Evolutionary conservation across 2,113 vertebrate genomes (phyloP).

Genomic region (Paraplagusia blochii): DNA sequence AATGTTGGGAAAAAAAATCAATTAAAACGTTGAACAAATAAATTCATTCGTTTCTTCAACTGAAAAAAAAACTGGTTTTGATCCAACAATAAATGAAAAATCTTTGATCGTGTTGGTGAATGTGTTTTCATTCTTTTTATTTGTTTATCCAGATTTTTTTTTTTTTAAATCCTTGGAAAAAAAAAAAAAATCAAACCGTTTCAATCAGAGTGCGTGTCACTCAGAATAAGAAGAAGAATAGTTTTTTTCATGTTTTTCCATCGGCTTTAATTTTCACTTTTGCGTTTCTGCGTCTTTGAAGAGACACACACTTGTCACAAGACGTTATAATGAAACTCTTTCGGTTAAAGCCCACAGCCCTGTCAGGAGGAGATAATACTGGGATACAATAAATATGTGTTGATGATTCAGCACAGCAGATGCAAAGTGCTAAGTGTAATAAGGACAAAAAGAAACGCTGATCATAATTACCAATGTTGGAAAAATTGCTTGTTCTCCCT

Average conservation of each 20-base stretch:
- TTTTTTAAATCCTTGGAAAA: too few relatives aligned
- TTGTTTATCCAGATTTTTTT: too few relatives aligned
- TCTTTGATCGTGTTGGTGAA: too few relatives aligned
- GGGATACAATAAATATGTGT: slow-evolving; percentile 24
- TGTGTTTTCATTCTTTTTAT: too few relatives aligned
- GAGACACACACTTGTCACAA: slow-evolving; percentile 20
- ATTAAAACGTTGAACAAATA: too few relatives aligned
- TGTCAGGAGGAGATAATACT: slow-evolving; percentile 6
- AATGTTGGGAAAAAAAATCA: too few relatives aligned
- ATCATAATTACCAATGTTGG: slow-evolving; percentile 47
- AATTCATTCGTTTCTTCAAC: too few relatives aligned
- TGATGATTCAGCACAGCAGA: slow-evolving; percentile 30
- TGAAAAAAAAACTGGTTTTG: too few relatives aligned
- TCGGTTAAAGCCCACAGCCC: slow-evolving; percentile 1
- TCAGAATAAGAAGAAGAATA: background rate
- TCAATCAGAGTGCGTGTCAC: too few relatives aligned
- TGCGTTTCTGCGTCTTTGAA: slow-evolving; percentile 11
- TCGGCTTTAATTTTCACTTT: background rate
- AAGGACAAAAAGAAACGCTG: slow-evolving; percentile 38
- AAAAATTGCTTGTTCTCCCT: slow-evolving; percentile 53
- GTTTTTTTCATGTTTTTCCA: background rate
- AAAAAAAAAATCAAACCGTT: too few relatives aligned
- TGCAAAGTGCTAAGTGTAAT: slow-evolving; percentile 31
- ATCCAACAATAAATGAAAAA: too few relatives aligned
- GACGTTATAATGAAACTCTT: slow-evolving; percentile 18